Base-by-base conservation (phyloP, 2,113 vertebrate genomes). In the Ageneiosus marmoratus region DNA sequence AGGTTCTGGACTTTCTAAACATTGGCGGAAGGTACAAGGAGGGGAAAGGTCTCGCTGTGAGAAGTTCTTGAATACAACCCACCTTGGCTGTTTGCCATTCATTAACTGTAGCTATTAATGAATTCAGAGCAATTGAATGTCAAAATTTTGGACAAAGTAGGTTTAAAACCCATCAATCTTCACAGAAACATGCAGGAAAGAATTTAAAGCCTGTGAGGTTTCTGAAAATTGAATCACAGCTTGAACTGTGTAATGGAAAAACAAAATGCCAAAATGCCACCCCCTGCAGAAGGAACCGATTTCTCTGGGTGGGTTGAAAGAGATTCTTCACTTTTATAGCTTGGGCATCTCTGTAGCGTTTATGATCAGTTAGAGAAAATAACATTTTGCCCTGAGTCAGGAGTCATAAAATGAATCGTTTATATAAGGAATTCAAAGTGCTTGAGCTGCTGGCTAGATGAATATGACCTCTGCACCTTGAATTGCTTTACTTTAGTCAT, bases 211-310 rank as follows among this genome's bases (percentile, higher is more conserved):
- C n/a, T 60, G n/a, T 46, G 24, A n/a, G 12, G 63, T 80, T 70
- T 76, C 29, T 34, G 41, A 37, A 79, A 81, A 83, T 51, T 29
- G 65, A 67, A 86, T 83, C 77, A 48, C 65, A 56, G 46, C 78
- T 78, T 76, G 81, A 79, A 85, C 20, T 29, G 22, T 80, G 58
- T 48, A 75, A 79, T 79, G 81, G 83, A 85, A 84, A 86, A 85
- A 72, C 34, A 62, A 56, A 10, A 34, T 8, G 27, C 60, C 77
- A 48, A 67, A 32, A n/a, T n/a, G n/a, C 18, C 82, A 75, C 55
- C 32, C 76, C 63, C 63, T 84, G 84, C 89, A 91, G 89, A 90
- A 89, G 90, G 89, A 88, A 84, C 29, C 75, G 75, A 89, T 89
- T 91, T 87, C 37, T 48, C 83, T 44, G 10, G 77, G 22, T 73